Evolutionary conservation across 2,888 invertebrate genomes (phyloP), one percentile per base, ranked within the genome.

Genomic region (Drosophila koepferae): DNA sequence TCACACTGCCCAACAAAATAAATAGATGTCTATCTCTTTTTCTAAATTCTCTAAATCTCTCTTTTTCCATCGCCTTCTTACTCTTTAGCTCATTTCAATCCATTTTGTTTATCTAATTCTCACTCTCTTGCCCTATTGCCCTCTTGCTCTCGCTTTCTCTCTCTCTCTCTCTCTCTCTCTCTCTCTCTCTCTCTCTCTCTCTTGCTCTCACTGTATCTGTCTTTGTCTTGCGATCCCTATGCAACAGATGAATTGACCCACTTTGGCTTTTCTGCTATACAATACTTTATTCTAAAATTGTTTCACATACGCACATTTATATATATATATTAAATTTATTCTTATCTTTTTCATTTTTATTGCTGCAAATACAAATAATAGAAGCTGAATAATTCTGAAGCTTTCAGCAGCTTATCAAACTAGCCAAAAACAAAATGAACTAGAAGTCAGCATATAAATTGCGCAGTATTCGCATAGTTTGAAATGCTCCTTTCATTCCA

Each of bases 241-340:
- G 34, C 20, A 54, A 54, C 38, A 54, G 40, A 23, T 54, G 36
- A 10, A 16, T 23, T 40, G 54, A 28, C 54, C 54, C n/a, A 54
- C 38, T 38, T 54, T 54, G 6, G 5, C 7, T 28, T 6, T 9
- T 16, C 8, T 16, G 23, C 40, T 1, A 9, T 16, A 54, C 38
- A 40, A 54, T 23, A 54, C 10, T 54, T 23, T 6, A 40, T 23
- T 38, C 20, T 40, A 40, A 54, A 40, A 20, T 38, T 16, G 9
- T 23, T 38, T 38, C 38, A 36, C 14, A 38, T 14, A 23, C 12
- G 9, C 48, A 9, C 14, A 16, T 3, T 28, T 6, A 6, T 51
- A 14, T 4, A 14, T 12, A 34, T 51, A 51, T 28, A 9, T 9
- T 48, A 38, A n/a, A 28, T 14, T 31, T 49, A 23, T 20, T 23